These are phyloP conservation scores for Eutrigla gurnardus DNA, from an alignment of 2,797 vertebrate genomes.

Conservation along the genomic window DNA sequence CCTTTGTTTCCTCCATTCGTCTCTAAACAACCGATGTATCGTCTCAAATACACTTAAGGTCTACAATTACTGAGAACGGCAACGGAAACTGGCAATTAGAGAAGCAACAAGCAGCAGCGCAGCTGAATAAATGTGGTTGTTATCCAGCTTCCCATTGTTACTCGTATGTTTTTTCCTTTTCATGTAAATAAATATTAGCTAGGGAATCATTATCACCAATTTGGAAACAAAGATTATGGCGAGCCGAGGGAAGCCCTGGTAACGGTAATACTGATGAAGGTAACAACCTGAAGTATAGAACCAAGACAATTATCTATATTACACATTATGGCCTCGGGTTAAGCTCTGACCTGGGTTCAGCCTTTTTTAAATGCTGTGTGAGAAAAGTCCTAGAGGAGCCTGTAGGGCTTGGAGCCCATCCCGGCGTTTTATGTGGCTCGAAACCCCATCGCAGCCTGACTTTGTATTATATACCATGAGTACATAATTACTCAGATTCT, in stretches of 20 bases:
- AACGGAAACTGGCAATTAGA: conserved; percentile 39
- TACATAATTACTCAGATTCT: conserved; percentile 20
- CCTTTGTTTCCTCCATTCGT: conserved; percentile 58
- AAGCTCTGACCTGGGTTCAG: conserved; percentile 76
- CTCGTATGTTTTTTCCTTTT: conserved; percentile 16
- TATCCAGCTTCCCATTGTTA: conserved; percentile 22
- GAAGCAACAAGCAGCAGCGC: conserved; percentile 35
- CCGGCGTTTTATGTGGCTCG: conserved; percentile 57
- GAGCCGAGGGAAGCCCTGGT: conserved; percentile 17
- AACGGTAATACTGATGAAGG: conserved; percentile 57
- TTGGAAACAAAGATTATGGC: conserved; percentile 49
- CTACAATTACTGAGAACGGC: conserved; percentile 28
- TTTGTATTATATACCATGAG: conserved; percentile 24
- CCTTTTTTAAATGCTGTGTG: conserved; percentile 67
- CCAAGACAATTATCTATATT: conserved; percentile 77
- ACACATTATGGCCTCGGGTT: conserved; percentile 76
- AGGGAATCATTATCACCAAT: conserved; percentile 52
- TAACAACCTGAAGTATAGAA: conserved; percentile 58
- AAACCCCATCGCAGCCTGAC: conserved; percentile 27
- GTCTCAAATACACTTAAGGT: conserved; percentile 27
- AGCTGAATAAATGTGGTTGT: conserved; percentile 47
- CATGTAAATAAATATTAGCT: conserved; percentile 44
- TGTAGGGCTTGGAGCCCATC: conserved; percentile 68
- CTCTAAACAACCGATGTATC: conserved; percentile 52
- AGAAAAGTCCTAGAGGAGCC: conserved; percentile 74